Percentiles rank a stretch among this genome's conserved stretches.
Evolutionary conservation across 2,113 vertebrate genomes (phyloP).

Genomic region (Dendropsophus ebraccatus): DNA sequence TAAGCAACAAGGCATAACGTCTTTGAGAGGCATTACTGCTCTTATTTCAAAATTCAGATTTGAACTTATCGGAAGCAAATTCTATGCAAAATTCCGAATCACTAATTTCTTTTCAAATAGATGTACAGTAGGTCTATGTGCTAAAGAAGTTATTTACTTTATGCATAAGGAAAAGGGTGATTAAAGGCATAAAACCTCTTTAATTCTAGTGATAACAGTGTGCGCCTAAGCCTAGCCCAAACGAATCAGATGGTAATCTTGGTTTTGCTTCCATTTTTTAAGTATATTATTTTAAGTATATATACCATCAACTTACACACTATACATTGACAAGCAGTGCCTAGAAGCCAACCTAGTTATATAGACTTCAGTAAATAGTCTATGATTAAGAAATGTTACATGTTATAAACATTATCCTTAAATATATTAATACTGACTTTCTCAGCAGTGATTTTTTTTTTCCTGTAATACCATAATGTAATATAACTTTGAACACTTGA

Average conservation of each 20-base stretch:
- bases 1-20: no score
- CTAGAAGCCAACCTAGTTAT: not conserved
- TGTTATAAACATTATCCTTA: not conserved
- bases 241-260: not conserved
- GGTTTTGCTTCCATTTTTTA: not conserved
- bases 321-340: not conserved
- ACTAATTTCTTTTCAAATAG: no score
- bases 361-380: not conserved
- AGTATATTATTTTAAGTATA: not conserved
- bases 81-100: no score
- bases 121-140: not conserved
- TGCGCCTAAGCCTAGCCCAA: not conserved
- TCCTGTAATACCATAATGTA: slow-evolving; percentile 14
- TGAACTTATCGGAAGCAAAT: no score
- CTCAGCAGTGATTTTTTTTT: not conserved
- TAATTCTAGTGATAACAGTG: not conserved
- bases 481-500: not conserved
- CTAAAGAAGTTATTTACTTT: not conserved
- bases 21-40: no score
- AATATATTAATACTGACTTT: not conserved
- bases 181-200: not conserved
- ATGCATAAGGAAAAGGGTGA: not conserved
- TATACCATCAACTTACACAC: not conserved
- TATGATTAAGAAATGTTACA: not conserved
- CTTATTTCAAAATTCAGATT: no score